phyloP scores from a whole-genome alignment of 2,888 invertebrate genomes.

The Rhimphoctona megacephalus region DNA sequence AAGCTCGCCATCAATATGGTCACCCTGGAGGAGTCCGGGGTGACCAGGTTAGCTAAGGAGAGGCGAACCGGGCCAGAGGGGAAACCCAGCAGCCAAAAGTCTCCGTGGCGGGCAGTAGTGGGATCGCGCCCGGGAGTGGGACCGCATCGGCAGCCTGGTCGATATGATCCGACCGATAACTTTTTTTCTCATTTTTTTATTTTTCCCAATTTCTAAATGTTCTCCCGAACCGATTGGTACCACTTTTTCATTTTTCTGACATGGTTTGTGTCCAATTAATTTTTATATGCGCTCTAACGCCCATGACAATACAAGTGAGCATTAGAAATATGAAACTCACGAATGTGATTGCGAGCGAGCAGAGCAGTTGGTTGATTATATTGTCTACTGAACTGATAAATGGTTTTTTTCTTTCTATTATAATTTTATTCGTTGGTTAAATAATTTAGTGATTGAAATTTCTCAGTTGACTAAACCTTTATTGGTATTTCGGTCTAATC shows the following conservation, averaged over 20 bases:
- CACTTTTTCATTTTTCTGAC: slow-evolving; percentile 38
- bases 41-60: slow-evolving; percentile 98
- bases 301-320: not conserved
- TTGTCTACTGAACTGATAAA: slow-evolving; percentile 2
- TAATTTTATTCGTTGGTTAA: not conserved
- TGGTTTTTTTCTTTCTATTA: not conserved
- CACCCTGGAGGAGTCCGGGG: slow-evolving; percentile 92
- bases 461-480: not conserved
- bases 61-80: slow-evolving; percentile 99
- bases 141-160: slow-evolving; percentile 94
- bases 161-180: slow-evolving; percentile 91
- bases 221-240: not conserved
- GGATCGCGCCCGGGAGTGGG: slow-evolving; percentile 99
- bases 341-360: not conserved
- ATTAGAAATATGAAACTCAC: not conserved
- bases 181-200: slow-evolving; percentile 86
- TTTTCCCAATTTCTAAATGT: slow-evolving; percentile 48
- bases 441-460: not conserved
- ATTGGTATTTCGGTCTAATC: not conserved
- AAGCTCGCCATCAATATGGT: slow-evolving; percentile 99
- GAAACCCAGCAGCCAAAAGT: slow-evolving; percentile 99
- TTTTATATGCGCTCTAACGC: not conserved
- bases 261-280: slow-evolving; percentile 54
- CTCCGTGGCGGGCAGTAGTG: slow-evolving; percentile 99
- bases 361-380: not conserved